Percentiles rank a stretch among this genome's conserved stretches.
Evolutionary conservation across 1,140 invertebrate genomes (phyloP).

Genomic region (Diploscapter pachys): DNA sequence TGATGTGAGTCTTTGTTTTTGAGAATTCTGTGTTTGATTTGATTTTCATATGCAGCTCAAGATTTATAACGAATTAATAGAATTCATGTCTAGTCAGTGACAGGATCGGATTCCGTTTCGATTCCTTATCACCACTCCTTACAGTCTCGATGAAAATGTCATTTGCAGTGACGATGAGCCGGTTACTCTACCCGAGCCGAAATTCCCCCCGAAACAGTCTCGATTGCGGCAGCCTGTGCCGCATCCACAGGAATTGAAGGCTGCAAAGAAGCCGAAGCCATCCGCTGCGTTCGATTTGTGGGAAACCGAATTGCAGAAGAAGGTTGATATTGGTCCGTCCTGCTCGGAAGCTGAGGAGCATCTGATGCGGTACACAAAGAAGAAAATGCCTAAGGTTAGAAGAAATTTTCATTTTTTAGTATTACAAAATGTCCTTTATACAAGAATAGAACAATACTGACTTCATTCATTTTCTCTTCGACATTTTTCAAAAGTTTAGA

Average conservation of each 20-base stretch:
- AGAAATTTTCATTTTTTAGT: conserved; percentile 9
- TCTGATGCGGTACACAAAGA: conserved; percentile 25
- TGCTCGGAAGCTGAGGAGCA: conserved; percentile 24
- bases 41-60: background rate
- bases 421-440: no score
- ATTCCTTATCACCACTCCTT: background rate
- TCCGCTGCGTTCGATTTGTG: conserved; percentile 28
- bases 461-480: no score
- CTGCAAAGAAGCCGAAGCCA: conserved; percentile 6
- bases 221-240: no score
- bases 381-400: conserved; percentile 31
- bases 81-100: no score
- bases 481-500: background rate
- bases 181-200: conserved; percentile 9
- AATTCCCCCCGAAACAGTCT: background rate
- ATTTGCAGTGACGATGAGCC: background rate
- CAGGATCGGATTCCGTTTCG: no score
- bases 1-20: background rate
- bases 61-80: no score
- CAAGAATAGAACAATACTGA: no score
- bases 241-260: no score
- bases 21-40: background rate
- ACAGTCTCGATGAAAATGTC: conserved; percentile 3
- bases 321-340: conserved; percentile 7
- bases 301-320: conserved; percentile 23